Conservation (phyloP, 1,140 invertebrate genomes). For the Sminthurinus signatus region DNA sequence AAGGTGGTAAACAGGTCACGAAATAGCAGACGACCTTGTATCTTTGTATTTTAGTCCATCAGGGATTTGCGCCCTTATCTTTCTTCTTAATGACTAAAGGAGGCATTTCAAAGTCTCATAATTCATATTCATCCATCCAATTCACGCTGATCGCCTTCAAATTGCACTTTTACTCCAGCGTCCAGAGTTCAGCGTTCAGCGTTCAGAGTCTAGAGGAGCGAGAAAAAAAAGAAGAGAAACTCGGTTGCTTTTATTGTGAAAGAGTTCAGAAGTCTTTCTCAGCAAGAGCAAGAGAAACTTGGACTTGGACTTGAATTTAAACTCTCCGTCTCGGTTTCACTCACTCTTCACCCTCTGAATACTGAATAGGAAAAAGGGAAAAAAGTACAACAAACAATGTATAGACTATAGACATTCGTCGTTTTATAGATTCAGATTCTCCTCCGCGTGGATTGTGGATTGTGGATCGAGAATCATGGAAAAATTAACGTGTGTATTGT, state of each 20-base stretch:
- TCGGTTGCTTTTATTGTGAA: not conserved
- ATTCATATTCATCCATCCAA: conserved; percentile 14
- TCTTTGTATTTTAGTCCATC: conserved; percentile 17
- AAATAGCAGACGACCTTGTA: conserved; percentile 29
- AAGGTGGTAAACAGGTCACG: conserved; percentile 25
- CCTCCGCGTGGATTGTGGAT: no score
- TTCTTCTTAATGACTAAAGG: not conserved
- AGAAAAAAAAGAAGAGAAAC: not conserved
- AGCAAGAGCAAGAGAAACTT: not conserved
- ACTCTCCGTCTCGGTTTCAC: no score
- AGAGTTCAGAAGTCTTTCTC: not conserved
- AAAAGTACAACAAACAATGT: no score
- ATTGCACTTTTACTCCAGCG: not conserved
- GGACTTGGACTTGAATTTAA: no score
- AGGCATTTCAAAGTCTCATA: not conserved
- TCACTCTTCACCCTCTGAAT: no score
- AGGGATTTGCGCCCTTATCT: conserved; percentile 2
- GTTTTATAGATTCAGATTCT: no score
- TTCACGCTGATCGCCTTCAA: conserved; percentile 8
- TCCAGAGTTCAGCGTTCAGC: no score
- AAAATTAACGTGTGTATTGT: no score
- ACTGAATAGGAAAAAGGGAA: no score
- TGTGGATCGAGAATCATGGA: no score
- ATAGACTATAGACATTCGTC: no score
- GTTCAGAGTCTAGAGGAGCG: no score